phyloP scores from a whole-genome alignment of 2,888 invertebrate species.

The Argyresthia albistria region DNA sequence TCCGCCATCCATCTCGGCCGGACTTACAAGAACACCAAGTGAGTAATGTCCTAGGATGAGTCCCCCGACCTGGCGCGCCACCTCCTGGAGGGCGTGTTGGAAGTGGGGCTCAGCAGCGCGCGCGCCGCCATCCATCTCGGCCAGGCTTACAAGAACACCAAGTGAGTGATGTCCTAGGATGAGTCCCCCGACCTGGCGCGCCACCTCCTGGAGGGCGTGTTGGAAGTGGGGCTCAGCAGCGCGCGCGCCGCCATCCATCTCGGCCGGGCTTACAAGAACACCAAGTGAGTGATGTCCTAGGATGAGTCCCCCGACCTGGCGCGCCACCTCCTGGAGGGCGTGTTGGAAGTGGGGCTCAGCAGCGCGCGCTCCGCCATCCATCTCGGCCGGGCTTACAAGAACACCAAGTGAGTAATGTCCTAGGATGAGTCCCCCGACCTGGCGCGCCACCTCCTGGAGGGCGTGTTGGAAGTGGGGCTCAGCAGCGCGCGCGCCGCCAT shows the following conservation, averaged over 20 bases:
- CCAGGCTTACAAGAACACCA: slow-evolving; percentile 67
- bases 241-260: slow-evolving; percentile 69
- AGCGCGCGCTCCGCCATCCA: slow-evolving; percentile 69
- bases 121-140: slow-evolving; percentile 70
- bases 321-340: slow-evolving; percentile 60
- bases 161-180: slow-evolving; percentile 25
- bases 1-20: slow-evolving; percentile 70
- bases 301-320: no score
- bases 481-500: slow-evolving; percentile 69
- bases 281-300: slow-evolving; percentile 37
- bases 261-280: slow-evolving; percentile 68
- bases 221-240: slow-evolving; percentile 67
- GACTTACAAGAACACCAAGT: slow-evolving; percentile 69
- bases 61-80: neutral
- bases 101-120: slow-evolving; percentile 67
- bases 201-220: slow-evolving; percentile 58
- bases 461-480: slow-evolving; percentile 62
- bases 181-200: no score
- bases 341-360: slow-evolving; percentile 65
- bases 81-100: slow-evolving; percentile 56
- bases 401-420: slow-evolving; percentile 46
- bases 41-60: slow-evolving; percentile 10
- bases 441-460: no score
- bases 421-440: no score
- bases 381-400: slow-evolving; percentile 69